Evolutionary conservation across 2,113 vertebrate genomes (phyloP).

Genomic region (Antechinus stuartii): DNA sequence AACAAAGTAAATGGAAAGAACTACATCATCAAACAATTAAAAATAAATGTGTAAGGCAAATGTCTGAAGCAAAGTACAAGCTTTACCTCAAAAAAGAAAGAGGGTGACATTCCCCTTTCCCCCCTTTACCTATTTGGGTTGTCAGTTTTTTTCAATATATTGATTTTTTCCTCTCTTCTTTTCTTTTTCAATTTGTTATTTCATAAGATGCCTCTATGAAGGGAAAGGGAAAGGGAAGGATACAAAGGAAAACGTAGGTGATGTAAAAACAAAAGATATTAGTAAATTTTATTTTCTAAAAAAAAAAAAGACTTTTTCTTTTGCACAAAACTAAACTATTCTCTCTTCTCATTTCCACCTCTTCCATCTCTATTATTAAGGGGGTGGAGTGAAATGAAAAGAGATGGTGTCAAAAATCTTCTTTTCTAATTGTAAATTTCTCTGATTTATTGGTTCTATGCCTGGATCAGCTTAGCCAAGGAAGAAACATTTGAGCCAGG

Average conservation of each 20-base stretch:
- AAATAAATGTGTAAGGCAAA: background rate
- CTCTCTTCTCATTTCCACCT: background rate
- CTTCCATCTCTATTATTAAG: background rate
- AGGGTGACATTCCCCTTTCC: background rate
- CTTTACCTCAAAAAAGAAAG: background rate
- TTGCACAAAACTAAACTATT: background rate
- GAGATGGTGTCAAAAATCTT: background rate
- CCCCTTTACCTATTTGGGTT: background rate
- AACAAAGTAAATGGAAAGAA: background rate
- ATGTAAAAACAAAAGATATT: background rate
- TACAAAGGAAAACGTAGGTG: background rate
- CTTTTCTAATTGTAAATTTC: background rate
- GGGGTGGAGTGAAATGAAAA: background rate
- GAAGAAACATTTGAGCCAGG: background rate
- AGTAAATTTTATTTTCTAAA: background rate
- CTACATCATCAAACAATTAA: background rate
- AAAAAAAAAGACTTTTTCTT: background rate
- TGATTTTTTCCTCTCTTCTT: background rate
- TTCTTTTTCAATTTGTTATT: background rate
- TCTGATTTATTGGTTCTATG: background rate
- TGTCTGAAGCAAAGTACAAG: background rate
- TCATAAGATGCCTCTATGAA: background rate
- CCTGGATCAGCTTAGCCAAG: background rate
- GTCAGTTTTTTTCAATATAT: background rate
- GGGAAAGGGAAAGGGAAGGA: too few species aligned